Percentiles rank a stretch among this genome's conserved stretches.
Evolutionary conservation across 2,113 vertebrate species (phyloP).

Genomic region (Vicugna pacos): DNA sequence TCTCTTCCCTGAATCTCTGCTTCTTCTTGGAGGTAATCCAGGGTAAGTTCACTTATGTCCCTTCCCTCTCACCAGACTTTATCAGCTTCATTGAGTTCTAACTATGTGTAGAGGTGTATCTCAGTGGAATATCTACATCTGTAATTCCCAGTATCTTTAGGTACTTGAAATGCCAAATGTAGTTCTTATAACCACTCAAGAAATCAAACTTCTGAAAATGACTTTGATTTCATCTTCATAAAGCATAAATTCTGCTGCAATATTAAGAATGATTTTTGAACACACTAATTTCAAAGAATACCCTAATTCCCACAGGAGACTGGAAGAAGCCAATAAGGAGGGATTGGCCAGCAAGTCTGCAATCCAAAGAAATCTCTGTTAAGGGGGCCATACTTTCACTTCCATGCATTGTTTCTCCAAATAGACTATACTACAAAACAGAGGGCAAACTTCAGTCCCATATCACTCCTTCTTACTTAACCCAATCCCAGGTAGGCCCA

Average conservation of each 20-base stretch:
- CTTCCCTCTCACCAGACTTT: neutral
- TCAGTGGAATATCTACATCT: neutral
- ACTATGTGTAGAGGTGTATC: neutral
- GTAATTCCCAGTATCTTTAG: constrained; percentile 11
- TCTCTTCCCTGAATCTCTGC: constrained; percentile 20
- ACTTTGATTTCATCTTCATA: constrained; percentile 39
- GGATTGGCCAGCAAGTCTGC: neutral
- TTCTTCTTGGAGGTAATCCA: neutral
- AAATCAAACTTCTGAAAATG: constrained; percentile 50
- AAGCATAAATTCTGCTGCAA: neutral
- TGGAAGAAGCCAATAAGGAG: neutral
- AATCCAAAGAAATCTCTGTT: constrained; percentile 33
- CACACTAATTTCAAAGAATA: constrained; percentile 5
- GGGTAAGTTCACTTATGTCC: neutral
- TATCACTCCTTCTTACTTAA: neutral
- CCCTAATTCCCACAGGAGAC: neutral
- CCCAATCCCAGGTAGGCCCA: neutral
- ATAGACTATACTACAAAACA: neutral
- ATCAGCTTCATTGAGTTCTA: constrained; percentile 15
- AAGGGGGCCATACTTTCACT: neutral
- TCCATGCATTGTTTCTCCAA: neutral
- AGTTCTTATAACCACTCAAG: neutral
- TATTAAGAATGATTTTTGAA: constrained; percentile 52
- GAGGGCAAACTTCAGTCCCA: neutral
- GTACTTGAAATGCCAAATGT: constrained; percentile 17